Base-by-base conservation (phyloP, 2,113 vertebrate genomes). In the Drymodes brunneopygia region DNA sequence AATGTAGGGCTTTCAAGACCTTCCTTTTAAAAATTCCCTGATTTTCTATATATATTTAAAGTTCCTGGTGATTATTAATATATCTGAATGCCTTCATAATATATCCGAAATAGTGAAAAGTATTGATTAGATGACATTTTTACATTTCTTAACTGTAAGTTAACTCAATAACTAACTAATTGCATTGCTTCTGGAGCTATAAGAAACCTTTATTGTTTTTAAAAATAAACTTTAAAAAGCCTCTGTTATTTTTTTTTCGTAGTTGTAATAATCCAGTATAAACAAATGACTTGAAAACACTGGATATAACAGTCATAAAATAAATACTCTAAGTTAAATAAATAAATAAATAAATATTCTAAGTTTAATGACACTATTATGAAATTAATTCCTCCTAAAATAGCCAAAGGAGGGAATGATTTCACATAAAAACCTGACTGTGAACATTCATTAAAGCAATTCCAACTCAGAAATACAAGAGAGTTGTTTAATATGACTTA, bases 361-460 rank as follows among this genome's bases (percentile, higher is more conserved):
- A 53, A 73, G 6, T 71, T 94, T 93, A 67, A 29, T 33, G 23
- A 9, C 15, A 83, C 77, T 88, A 74, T 88, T 75, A 53, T 25
- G 38, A 95, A 86, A 92, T 81, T 45, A 85, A 57, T 92, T 91
- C 17, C 9, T 94, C 36, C 70, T 78, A 79, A 82, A 93, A 72
- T 14, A 73, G 24, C 27, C 27, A 82, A 53, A 38, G 18, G 29
- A 90, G 11, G 48, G 33, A 94, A 74, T 16, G 15, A 64, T 88
- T 94, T 80, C 48, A 54, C 33, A 47, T 79, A 86, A 89, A 72
- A 94, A 82, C 20, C 12, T 42, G 33, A 38, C 64, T 66, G 10
- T 56, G 45, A 91, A 54, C 10, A 58, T 54, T 88, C 35, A 47
- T 50, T 95, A 95, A 73, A 38, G n/a, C 5, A 74, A 73, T 69